Conservation (phyloP, 2,113 vertebrate species). For the Lanius ludovicianus region DNA sequence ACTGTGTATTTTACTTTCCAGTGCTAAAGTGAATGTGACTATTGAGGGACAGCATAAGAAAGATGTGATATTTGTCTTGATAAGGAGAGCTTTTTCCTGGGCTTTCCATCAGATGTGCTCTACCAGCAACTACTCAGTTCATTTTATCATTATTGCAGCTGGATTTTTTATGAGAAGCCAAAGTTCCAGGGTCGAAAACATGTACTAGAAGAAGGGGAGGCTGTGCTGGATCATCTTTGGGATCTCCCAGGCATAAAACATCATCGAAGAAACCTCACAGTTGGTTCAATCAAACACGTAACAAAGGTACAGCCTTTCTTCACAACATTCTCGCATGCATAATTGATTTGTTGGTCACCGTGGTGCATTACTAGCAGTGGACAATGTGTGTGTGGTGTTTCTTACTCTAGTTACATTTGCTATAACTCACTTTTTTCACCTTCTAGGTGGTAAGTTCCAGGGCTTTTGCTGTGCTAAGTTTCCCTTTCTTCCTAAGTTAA, state of each 20-base stretch:
- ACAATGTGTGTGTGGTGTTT: not conserved
- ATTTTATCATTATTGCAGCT: conserved; percentile 69
- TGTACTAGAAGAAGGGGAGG: conserved; percentile 84
- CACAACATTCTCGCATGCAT: not conserved
- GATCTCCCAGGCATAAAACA: conserved; percentile 45
- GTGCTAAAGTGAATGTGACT: not conserved
- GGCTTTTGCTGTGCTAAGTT: not conserved
- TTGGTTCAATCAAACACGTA: conserved; percentile 82
- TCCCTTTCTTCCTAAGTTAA: not conserved
- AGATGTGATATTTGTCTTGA: not conserved
- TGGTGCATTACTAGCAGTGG: not conserved
- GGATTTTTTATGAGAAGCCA: conserved; percentile 85
- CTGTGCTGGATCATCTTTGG: conserved; percentile 73
- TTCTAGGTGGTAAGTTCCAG: not conserved
- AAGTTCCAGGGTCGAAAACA: conserved; percentile 79
- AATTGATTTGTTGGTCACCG: not conserved
- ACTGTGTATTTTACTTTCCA: not conserved
- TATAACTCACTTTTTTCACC: not conserved
- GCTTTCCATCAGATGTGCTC: not conserved
- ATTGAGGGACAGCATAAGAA: not conserved
- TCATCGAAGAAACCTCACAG: conserved; percentile 51
- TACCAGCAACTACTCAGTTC: not conserved
- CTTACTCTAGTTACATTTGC: not conserved
- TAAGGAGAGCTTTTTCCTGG: not conserved
- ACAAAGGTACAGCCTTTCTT: conserved; percentile 74